Base-by-base conservation (phyloP, 2,797 vertebrate species). In the Argentina silus region DNA sequence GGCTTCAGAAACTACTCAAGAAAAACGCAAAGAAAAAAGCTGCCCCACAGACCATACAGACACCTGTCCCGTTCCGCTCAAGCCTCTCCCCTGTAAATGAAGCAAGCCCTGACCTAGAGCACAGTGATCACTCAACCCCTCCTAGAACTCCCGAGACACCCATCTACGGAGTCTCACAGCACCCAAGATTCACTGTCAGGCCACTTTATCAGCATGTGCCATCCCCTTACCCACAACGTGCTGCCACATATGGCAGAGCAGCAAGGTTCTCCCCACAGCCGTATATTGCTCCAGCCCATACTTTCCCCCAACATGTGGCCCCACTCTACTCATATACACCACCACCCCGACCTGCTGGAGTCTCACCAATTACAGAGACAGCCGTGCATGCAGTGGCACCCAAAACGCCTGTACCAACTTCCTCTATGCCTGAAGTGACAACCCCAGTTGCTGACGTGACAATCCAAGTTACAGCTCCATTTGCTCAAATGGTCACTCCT, bases 1-100 rank as follows among this genome's bases (percentile, higher is more conserved):
- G 93, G 7, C 94, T 99, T 56, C 96, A 96, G 90, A 95, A 93
- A 60, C 92, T 99, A 42, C 89, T 98, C 79, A 96, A 96, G 83
- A 96, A 94, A 87, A 92, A 88, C 0, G 95, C 96, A 12, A 95
- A 94, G 89, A 97, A 94, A 82, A 94, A 95, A 81, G 76, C 85
- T 0, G 14, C 90, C 0, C 57, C 90, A 19, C 91, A 92, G 73
- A 2, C 86, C n/a, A 61, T 83, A 0, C 92, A 94, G 77, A 81
- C 91, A 2, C 21, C 91, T 0, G 86, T 88, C 15, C 73, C 91
- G 64, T 98, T 96, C 84, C 95, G 95, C 19, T 90, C 95, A 73
- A 96, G 92, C 79, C 95, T 99, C 65, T 99, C 97, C 1, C 98
- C 98, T 0, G 97, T 99, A 69, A 97, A 95, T 0, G 98, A 99